A percentile compares a stretch with the other conserved stretches of the same genome.
phyloP scores from a whole-genome alignment of 2,888 invertebrate species.

The Vesta saturnalis region DNA sequence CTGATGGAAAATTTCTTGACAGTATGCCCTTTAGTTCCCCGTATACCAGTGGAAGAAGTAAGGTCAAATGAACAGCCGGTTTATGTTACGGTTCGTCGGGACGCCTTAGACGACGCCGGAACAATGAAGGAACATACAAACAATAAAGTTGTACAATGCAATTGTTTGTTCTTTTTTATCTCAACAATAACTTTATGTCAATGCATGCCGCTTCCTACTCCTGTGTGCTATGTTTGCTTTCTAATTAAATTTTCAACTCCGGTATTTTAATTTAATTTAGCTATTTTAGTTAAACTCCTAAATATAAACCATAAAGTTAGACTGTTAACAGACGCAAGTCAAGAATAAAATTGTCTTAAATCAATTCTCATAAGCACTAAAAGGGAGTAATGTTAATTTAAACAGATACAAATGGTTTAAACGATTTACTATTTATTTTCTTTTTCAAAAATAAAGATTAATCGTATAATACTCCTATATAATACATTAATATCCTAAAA shows the following conservation, averaged over 20 bases:
- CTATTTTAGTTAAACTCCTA: conserved; percentile 12
- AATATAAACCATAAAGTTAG: neutral
- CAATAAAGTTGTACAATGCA: conserved; percentile 47
- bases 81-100: conserved; percentile 45
- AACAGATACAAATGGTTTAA: no score
- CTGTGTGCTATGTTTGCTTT: conserved; percentile 34
- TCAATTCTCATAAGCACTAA: neutral
- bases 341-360: conserved; percentile 1
- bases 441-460: no score
- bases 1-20: conserved; percentile 35
- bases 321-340: conserved; percentile 7
- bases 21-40: conserved; percentile 43
- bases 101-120: conserved; percentile 41
- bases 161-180: conserved; percentile 48
- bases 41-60: conserved; percentile 36
- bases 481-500: no score
- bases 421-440: no score
- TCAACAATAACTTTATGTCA: conserved; percentile 41
- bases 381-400: no score
- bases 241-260: conserved; percentile 36
- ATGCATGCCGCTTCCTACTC: conserved; percentile 30
- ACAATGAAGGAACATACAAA: conserved; percentile 39
- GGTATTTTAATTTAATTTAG: conserved; percentile 16
- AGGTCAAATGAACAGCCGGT: conserved; percentile 45
- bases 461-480: no score